phyloP scores from a whole-genome alignment of 2,888 invertebrate genomes.

The Schizaphis graminum region DNA sequence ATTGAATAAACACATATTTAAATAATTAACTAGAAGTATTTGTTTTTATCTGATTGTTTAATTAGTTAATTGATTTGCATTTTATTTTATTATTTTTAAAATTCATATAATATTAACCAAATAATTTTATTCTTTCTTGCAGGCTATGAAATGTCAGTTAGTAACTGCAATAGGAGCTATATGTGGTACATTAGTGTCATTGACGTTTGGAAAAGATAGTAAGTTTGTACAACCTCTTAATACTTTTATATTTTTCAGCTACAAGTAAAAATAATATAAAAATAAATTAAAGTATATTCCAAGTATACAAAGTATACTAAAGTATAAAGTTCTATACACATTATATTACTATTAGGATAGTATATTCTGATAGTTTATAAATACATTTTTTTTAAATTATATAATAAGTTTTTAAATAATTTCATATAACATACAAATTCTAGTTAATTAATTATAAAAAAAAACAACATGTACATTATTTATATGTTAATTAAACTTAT shows the following conservation, averaged over 20 bases:
- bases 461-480: not conserved
- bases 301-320: no score
- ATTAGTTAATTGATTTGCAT: not conserved
- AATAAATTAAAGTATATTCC: slow-evolving; percentile 17
- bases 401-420: not conserved
- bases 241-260: not conserved
- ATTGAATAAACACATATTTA: not conserved
- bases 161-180: slow-evolving; percentile 95
- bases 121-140: slow-evolving; percentile 67
- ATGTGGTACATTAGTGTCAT: slow-evolving; percentile 90
- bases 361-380: not conserved
- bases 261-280: not conserved
- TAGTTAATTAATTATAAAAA: not conserved
- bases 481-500: not conserved
- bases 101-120: not conserved
- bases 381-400: not conserved
- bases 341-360: not conserved
- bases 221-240: slow-evolving; percentile 67
- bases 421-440: not conserved
- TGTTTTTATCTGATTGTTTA: not conserved
- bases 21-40: not conserved
- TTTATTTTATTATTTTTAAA: not conserved
- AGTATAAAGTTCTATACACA: no score
- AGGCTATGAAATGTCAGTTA: slow-evolving; percentile 95
- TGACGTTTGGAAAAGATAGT: slow-evolving; percentile 82